Conservation (phyloP, 1,140 invertebrate species). For the Thrips palmi region DNA sequence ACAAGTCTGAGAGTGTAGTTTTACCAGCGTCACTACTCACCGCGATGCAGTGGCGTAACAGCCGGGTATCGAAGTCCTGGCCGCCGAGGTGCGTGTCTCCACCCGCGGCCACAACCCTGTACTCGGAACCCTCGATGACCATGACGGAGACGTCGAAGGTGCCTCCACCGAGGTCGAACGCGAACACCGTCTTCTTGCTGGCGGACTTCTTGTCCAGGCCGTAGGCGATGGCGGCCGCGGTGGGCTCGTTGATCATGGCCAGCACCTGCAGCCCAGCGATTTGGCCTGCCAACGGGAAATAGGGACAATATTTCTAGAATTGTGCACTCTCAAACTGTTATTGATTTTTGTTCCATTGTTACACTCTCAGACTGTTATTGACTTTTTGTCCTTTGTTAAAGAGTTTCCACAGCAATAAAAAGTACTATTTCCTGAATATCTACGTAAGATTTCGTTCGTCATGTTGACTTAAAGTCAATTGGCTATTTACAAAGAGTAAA, state of each 20-base stretch:
- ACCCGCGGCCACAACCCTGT: constrained; percentile 62
- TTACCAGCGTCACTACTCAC: too few species aligned
- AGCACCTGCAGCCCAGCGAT: constrained; percentile 51
- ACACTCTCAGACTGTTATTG: too few species aligned
- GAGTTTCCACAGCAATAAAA: too few species aligned
- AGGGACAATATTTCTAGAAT: too few species aligned
- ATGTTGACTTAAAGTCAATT: too few species aligned
- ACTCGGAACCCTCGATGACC: constrained; percentile 64
- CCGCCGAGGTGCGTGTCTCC: constrained; percentile 57
- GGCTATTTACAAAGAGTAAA: too few species aligned
- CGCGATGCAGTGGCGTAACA: too few species aligned
- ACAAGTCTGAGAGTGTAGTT: too few species aligned
- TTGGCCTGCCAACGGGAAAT: constrained; percentile 43
- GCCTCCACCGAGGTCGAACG: constrained; percentile 56
- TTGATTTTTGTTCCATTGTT: constrained; percentile 33
- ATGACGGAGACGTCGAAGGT: constrained; percentile 77
- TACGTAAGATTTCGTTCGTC: too few species aligned
- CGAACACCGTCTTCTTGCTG: constrained; percentile 54
- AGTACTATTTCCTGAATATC: too few species aligned
- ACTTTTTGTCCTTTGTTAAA: too few species aligned
- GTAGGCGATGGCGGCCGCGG: constrained; percentile 58
- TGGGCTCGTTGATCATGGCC: constrained; percentile 63
- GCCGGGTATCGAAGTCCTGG: constrained; percentile 62
- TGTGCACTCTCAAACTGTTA: too few species aligned
- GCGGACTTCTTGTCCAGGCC: constrained; percentile 56